Evolutionary conservation across 2,113 vertebrate genomes (phyloP).

Genomic region (Indri indri): DNA sequence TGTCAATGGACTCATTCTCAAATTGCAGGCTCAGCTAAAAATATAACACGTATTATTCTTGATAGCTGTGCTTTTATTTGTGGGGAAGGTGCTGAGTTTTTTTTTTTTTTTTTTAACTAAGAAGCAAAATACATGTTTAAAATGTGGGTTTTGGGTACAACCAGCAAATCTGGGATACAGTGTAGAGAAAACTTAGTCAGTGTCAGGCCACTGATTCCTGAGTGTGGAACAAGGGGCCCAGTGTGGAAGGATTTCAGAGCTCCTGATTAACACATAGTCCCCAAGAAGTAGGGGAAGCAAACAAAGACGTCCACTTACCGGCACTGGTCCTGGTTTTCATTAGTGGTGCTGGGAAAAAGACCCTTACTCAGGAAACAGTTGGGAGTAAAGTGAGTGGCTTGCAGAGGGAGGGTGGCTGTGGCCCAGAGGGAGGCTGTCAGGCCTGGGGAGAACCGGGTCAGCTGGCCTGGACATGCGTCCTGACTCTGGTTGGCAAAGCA

Average conservation of each 20-base stretch:
- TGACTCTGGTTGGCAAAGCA: neutral
- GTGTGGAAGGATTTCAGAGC: neutral
- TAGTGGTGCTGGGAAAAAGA: neutral
- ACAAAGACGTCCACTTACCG: neutral
- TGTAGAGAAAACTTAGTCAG: neutral
- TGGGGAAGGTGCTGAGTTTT: neutral
- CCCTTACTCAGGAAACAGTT: neutral
- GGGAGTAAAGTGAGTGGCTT: neutral
- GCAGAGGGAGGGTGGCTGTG: rapidly evolving
- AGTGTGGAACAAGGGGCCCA: neutral
- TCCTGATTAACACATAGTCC: neutral
- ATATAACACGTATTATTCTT: neutral
- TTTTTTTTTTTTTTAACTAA: neutral
- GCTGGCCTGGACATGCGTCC: neutral
- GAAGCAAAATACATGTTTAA: neutral
- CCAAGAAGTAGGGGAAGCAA: neutral
- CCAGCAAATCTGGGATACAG: neutral
- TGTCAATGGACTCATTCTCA: neutral
- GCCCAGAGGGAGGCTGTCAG: neutral
- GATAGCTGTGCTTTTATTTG: slow-evolving; percentile 33
- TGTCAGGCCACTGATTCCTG: neutral
- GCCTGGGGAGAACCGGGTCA: neutral
- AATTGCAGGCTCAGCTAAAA: slow-evolving; percentile 32
- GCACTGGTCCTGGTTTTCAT: neutral
- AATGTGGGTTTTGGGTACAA: neutral